A percentile compares a stretch with the other conserved stretches of the same genome.
Evolutionary conservation across 2,797 vertebrate genomes (phyloP).

Genomic region (Acropternis orthonyx): DNA sequence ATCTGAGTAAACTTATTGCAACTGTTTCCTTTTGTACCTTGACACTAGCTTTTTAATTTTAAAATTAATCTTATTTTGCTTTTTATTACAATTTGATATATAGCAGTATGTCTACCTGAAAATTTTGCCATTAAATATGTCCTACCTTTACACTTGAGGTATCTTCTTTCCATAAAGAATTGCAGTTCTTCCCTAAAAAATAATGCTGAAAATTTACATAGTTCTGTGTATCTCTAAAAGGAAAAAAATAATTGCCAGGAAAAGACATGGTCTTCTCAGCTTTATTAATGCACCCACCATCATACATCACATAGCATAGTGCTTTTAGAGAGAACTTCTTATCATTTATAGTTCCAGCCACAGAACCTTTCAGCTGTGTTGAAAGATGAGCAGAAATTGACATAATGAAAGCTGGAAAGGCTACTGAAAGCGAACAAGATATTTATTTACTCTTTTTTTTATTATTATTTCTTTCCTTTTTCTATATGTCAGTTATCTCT

Average conservation of each 20-base stretch:
- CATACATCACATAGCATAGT: not conserved
- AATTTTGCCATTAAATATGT: not conserved
- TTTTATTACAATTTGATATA: not conserved
- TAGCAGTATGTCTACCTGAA: not conserved
- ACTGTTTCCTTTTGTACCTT: not conserved
- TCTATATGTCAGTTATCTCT: not conserved
- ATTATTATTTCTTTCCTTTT: not conserved
- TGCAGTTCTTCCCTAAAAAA: not conserved
- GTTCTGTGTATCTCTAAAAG: not conserved
- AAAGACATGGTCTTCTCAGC: not conserved
- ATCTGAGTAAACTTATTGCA: not conserved
- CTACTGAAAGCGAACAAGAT: not conserved
- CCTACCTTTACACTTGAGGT: not conserved
- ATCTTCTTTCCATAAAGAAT: not conserved
- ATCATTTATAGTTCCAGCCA: not conserved
- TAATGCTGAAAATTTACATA: not conserved
- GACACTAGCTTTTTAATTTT: not conserved
- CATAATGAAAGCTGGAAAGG: not conserved
- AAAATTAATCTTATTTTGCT: not conserved
- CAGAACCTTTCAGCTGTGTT: not conserved
- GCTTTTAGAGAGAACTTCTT: not conserved
- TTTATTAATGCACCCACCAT: not conserved
- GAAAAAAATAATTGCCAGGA: not conserved
- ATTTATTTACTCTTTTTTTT: not conserved
- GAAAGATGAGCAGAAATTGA: not conserved